Evolutionary conservation across 2,797 vertebrate genomes (phyloP).

Genomic region (Dipus sagitta): DNA sequence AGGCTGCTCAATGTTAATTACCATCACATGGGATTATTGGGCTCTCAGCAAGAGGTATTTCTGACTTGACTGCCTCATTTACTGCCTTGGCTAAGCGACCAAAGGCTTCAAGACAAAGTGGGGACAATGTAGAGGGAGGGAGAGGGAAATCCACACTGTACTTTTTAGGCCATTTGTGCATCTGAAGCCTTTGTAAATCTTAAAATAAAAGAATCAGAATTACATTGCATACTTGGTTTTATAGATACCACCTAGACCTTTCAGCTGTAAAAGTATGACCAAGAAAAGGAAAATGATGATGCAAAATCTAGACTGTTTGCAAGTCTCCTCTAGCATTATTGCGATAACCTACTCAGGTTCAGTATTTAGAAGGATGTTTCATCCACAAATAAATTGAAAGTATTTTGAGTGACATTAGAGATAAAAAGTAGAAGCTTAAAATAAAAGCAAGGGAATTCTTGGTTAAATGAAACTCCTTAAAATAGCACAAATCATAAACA

Average conservation of each 20-base stretch:
- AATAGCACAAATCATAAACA: neutral
- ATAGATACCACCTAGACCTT: neutral
- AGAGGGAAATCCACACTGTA: neutral
- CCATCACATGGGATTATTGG: neutral
- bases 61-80: conserved; percentile 62
- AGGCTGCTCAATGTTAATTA: conserved; percentile 70
- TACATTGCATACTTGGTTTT: conserved; percentile 1
- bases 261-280: conserved; percentile 24
- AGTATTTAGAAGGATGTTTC: neutral
- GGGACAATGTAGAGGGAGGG: neutral
- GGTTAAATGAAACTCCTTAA: conserved; percentile 8
- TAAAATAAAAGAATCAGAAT: conserved; percentile 54
- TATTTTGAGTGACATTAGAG: conserved; percentile 21
- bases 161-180: neutral
- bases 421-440: neutral
- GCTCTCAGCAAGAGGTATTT: conserved; percentile 28
- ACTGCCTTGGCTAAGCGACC: conserved; percentile 54
- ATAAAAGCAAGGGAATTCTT: neutral
- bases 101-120: neutral
- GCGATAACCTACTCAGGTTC: neutral
- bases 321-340: neutral
- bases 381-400: conserved; percentile 1
- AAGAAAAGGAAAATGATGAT: conserved; percentile 33
- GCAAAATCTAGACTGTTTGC: neutral
- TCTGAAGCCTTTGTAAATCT: conserved; percentile 21